Evolutionary conservation across 2,797 vertebrate genomes (phyloP), one percentile per base, ranked within the genome.

Genomic region (Dallia pectoralis): DNA sequence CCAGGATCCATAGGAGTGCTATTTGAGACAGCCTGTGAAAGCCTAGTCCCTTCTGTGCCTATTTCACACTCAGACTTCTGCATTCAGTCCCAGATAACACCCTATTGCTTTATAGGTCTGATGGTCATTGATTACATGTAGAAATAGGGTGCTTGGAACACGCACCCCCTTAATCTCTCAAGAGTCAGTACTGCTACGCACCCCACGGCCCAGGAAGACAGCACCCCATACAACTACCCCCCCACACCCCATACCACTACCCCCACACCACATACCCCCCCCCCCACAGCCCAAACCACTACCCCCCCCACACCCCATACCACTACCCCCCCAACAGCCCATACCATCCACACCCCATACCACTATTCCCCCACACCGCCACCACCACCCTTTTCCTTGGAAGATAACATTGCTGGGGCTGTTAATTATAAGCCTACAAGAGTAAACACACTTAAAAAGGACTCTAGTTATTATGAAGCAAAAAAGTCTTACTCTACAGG

Each of bases 341-440:
- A 25, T 7, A 40, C 49, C 4, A 14, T 11, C 16, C 14, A 47
- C 68, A 72, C 74, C 56, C 56, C 73, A 18, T 4, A 4, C 32
- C 22, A 18, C 19, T 30, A 8, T 48, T 48, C 29, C 67, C n/a
- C 40, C 14, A 22, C 2, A n/a, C n/a, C 14, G 11, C 61, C 22
- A 19, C 64, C 51, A 8, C 59, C 32, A 4, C 16, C 18, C 59
- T 70, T 73, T 75, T 47, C 62, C 72, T 69, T 49, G 30, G 29
- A 73, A 72, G 69, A 79, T 76, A 74, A 71, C 16, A 67, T 72
- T 1, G 64, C 30, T 3, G 22, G 25, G 66, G 67, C 77, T 78
- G 74, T 76, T 77, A 75, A 80, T 78, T 77, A 82, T 79, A 78
- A 69, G 74, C n/a, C 56, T 68, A 48, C 8, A 73, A 72, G 59